Conservation (phyloP, 1,140 invertebrate genomes). For the Euglossa dilemma region DNA sequence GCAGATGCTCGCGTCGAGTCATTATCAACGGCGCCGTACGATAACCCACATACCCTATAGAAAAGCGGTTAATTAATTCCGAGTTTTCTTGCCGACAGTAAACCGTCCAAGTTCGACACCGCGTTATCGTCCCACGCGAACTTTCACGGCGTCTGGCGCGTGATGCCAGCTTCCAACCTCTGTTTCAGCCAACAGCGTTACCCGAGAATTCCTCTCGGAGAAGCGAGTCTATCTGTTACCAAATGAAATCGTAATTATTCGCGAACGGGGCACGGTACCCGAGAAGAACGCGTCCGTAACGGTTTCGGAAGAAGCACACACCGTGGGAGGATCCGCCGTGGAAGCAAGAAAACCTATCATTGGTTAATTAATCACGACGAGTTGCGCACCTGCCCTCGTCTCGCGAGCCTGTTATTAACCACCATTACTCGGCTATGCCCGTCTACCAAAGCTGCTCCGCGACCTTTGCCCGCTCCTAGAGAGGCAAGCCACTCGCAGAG, state of each 20-base stretch:
- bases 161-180: conserved; percentile 14
- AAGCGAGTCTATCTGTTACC: conserved; percentile 31
- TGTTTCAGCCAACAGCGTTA: neutral
- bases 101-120: neutral
- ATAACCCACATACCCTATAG: neutral
- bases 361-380: conserved; percentile 71
- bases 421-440: conserved; percentile 60
- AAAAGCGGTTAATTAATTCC: neutral
- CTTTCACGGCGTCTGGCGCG: conserved; percentile 30
- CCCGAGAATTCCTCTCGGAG: conserved; percentile 39
- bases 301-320: conserved; percentile 8
- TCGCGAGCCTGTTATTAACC: conserved; percentile 70
- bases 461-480: conserved; percentile 66
- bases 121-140: neutral
- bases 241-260: conserved; percentile 25
- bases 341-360: conserved; percentile 61
- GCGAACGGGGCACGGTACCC: no score
- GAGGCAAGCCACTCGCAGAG: neutral
- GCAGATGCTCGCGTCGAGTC: no score
- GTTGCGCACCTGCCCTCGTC: conserved; percentile 62
- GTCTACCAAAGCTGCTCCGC: conserved; percentile 49
- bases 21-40: neutral
- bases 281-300: neutral
- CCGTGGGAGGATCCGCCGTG: conserved; percentile 22
- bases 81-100: neutral